Conservation (phyloP, 2,888 invertebrate species). For the Nematopogon swammerdamellus region DNA sequence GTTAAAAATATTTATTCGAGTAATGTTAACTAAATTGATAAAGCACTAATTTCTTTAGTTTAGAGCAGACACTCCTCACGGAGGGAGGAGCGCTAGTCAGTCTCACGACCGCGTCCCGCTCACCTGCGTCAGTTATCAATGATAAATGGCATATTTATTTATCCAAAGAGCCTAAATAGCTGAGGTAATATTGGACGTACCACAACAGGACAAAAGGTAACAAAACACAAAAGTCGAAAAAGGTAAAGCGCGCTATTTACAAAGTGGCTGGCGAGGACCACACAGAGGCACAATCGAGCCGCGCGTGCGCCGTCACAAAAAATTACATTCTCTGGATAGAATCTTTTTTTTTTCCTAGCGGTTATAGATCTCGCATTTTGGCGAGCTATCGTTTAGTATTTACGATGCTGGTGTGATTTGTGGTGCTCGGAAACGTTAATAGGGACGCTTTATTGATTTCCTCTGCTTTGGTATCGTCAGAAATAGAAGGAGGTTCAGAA, state of each 20-base stretch:
- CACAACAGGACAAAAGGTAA: slow-evolving; percentile 54
- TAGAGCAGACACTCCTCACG: too few relatives aligned
- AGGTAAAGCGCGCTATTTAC: slow-evolving; percentile 59
- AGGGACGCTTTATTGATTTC: slow-evolving; percentile 37
- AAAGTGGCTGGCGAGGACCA: slow-evolving; percentile 57
- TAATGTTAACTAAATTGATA: too few relatives aligned
- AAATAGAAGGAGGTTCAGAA: too few relatives aligned
- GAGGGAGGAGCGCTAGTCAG: too few relatives aligned
- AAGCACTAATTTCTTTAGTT: too few relatives aligned
- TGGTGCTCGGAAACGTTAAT: slow-evolving; percentile 53
- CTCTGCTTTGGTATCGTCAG: slow-evolving; percentile 16
- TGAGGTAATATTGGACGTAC: slow-evolving; percentile 57
- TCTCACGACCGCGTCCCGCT: slow-evolving; percentile 24
- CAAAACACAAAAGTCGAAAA: slow-evolving; percentile 58
- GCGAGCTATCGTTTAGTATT: slow-evolving; percentile 45
- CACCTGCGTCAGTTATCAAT: slow-evolving; percentile 50
- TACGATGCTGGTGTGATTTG: slow-evolving; percentile 46
- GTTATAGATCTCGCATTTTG: slow-evolving; percentile 26
- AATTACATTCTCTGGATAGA: slow-evolving; percentile 44
- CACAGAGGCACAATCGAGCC: slow-evolving; percentile 52
- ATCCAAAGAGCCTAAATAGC: slow-evolving; percentile 56
- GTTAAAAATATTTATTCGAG: too few relatives aligned
- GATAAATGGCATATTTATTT: slow-evolving; percentile 58
- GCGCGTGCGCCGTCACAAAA: slow-evolving; percentile 49
- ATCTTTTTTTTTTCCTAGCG: slow-evolving; percentile 32